Evolutionary conservation across 2,888 invertebrate genomes (phyloP).

Genomic region (Brassicogethes aeneus): DNA sequence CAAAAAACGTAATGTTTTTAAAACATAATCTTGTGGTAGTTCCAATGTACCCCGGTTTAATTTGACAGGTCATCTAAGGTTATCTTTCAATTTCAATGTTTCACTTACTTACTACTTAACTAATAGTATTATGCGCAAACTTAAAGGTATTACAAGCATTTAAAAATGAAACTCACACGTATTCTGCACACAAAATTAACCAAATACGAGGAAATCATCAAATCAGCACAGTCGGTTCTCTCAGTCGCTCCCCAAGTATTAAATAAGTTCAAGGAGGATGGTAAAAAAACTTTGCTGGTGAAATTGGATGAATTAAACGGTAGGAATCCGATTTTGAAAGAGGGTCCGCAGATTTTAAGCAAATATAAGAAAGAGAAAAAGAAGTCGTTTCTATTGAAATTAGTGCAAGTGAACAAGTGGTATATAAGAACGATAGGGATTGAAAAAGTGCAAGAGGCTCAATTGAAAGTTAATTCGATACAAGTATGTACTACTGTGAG

Average conservation of each 20-base stretch:
- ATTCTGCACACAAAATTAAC: not conserved
- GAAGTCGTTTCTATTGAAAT: slow-evolving; percentile 35
- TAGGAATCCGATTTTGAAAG: slow-evolving; percentile 15
- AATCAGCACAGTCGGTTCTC: slow-evolving; percentile 9
- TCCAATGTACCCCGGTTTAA: no score
- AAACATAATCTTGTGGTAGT: no score
- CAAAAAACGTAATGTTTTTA: no score
- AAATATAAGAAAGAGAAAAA: slow-evolving; percentile 23
- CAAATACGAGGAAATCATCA: not conserved
- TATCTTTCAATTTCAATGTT: no score
- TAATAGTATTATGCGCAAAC: no score
- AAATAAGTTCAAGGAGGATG: slow-evolving; percentile 20
- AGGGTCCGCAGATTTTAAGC: slow-evolving; percentile 23
- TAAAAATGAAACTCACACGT: not conserved
- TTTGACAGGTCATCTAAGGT: no score
- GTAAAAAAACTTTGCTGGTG: slow-evolving; percentile 33
- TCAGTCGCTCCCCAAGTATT: slow-evolving; percentile 24
- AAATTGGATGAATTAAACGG: slow-evolving; percentile 45
- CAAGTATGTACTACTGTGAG: not conserved
- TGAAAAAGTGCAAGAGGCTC: slow-evolving; percentile 66
- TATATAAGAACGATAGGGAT: slow-evolving; percentile 72
- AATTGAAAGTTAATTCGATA: slow-evolving; percentile 59
- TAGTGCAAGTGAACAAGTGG: slow-evolving; percentile 46
- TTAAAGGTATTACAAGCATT: no score
- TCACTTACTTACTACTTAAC: no score